A percentile compares a stretch with the other conserved stretches of the same genome.
Conservation (phyloP, 2,888 invertebrate species). For the Neoscelio sp. region DNA sequence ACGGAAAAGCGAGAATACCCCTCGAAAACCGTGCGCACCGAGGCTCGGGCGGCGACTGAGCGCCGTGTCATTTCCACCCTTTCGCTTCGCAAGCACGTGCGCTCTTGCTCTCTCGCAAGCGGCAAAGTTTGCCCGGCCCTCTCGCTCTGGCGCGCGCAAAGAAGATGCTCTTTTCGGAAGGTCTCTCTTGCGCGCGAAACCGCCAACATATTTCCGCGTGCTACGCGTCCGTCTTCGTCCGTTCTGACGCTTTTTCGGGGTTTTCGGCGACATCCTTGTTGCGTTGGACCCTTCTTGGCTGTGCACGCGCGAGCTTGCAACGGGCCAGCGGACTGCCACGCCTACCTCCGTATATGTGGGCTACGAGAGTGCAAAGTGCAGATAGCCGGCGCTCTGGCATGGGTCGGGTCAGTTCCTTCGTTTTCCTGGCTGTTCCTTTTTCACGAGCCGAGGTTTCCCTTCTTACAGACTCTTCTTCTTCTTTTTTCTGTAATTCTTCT, state of each 20-base stretch:
- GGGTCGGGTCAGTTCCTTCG: constrained; percentile 56
- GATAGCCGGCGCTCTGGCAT: constrained; percentile 41
- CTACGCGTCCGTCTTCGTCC: constrained; percentile 50
- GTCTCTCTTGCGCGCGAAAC: constrained; percentile 25
- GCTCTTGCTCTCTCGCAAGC: constrained; percentile 68
- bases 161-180: constrained; percentile 39
- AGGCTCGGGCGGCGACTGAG: constrained; percentile 82
- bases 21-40: constrained; percentile 79
- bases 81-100: constrained; percentile 65
- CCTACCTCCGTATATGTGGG: constrained; percentile 74
- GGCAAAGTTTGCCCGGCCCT: constrained; percentile 65
- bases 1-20: constrained; percentile 62
- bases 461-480: constrained; percentile 14
- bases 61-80: constrained; percentile 65
- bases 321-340: constrained; percentile 75
- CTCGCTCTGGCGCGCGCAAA: constrained; percentile 35
- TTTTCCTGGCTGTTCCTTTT: constrained; percentile 22
- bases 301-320: constrained; percentile 72
- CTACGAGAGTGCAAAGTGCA: constrained; percentile 64
- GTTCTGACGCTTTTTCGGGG: not conserved
- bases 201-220: constrained; percentile 52
- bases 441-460: constrained; percentile 1
- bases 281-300: constrained; percentile 11
- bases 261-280: constrained; percentile 44
- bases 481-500: constrained; percentile 6